Evolutionary conservation across 1,140 invertebrate genomes (phyloP).

Genomic region (Cotesia glomerata): DNA sequence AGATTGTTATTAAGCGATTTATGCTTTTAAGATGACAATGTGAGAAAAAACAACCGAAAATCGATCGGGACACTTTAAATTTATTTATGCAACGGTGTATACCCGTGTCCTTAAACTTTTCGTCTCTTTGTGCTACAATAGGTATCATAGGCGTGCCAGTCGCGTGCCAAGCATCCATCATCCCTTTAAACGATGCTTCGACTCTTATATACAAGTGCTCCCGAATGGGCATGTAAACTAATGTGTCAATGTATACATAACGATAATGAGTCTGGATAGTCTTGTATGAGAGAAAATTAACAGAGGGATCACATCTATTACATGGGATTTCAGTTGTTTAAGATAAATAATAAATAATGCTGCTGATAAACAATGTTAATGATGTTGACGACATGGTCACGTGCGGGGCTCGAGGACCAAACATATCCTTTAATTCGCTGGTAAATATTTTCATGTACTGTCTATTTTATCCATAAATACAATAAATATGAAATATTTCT

Average conservation of each 20-base stretch:
- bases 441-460: background rate
- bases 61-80: background rate
- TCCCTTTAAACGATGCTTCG: conserved; percentile 52
- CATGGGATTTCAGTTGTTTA: no score
- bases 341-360: no score
- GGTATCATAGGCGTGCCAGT: conserved; percentile 52
- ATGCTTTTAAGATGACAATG: background rate
- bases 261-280: no score
- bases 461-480: background rate
- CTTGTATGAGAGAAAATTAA: background rate
- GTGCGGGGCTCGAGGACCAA: conserved; percentile 35
- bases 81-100: background rate
- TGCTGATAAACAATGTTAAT: conserved; percentile 46
- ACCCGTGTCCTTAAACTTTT: background rate
- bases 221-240: background rate
- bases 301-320: no score
- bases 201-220: conserved; percentile 26
- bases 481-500: no score
- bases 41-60: background rate
- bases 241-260: conserved; percentile 28
- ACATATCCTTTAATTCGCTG: background rate
- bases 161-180: conserved; percentile 63
- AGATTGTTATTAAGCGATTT: conserved; percentile 33
- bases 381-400: conserved; percentile 45
- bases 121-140: conserved; percentile 11